These are phyloP conservation scores for Eurypyga helias DNA, from an alignment of 2,113 vertebrate genomes.

Conservation along the genomic window DNA sequence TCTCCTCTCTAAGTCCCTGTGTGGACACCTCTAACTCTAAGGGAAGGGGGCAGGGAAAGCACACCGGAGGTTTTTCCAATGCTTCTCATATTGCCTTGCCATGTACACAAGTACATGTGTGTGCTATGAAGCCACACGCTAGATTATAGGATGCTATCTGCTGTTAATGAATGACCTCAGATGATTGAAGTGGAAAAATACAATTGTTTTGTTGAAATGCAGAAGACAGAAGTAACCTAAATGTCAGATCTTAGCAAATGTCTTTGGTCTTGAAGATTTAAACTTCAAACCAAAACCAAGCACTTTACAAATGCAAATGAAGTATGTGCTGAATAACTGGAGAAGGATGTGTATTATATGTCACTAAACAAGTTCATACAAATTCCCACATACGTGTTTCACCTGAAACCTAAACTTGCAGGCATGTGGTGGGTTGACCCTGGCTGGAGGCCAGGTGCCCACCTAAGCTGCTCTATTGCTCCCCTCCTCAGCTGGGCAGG, in stretches of 20 bases:
- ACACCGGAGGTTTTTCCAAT: neutral
- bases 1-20: neutral
- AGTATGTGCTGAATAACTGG: neutral
- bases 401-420: neutral
- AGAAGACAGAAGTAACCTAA: neutral
- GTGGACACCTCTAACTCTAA: neutral
- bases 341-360: neutral
- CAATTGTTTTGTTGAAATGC: neutral
- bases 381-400: neutral
- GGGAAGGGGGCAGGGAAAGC: no score
- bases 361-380: neutral
- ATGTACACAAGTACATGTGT: fast-evolving
- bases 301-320: neutral
- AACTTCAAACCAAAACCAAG: neutral
- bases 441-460: neutral
- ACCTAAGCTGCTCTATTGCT: neutral
- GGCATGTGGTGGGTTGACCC: neutral
- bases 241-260: neutral
- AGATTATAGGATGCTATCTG: neutral
- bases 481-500: no score
- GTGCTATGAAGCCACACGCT: neutral
- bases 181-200: neutral
- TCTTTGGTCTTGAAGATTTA: neutral
- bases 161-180: neutral
- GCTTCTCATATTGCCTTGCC: neutral